These are phyloP conservation scores for Falco concolor DNA, from an alignment of 2,797 vertebrate genomes.

Conservation along the genomic window DNA sequence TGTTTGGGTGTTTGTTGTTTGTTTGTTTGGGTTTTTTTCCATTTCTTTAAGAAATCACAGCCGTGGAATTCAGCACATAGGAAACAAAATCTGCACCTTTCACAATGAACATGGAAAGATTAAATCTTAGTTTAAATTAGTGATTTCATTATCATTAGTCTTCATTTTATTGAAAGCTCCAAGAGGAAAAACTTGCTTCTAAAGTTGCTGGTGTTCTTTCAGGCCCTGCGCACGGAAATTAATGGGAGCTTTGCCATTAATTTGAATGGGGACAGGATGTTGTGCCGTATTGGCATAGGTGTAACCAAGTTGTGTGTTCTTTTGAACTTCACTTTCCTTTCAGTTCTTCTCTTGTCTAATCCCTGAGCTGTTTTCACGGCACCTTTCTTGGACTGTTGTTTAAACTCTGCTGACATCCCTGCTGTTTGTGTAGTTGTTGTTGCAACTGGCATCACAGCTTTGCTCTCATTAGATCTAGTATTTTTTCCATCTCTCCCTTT, in stretches of 20 bases:
- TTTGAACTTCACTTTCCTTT: slow-evolving; percentile 39
- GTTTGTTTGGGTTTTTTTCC: neutral
- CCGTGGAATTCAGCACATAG: neutral
- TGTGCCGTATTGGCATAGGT: slow-evolving; percentile 40
- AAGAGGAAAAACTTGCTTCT: neutral
- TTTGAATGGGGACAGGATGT: slow-evolving; percentile 43
- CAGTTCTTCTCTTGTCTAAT: neutral
- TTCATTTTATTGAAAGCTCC: neutral
- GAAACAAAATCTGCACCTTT: neutral
- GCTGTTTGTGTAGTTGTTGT: neutral
- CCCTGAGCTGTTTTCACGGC: neutral
- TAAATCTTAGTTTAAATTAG: neutral
- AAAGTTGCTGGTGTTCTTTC: neutral
- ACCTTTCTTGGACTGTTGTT: neutral
- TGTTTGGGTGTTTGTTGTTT: neutral
- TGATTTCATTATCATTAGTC: neutral
- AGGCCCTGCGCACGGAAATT: slow-evolving; percentile 26
- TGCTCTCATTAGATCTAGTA: neutral
- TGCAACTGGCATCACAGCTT: neutral
- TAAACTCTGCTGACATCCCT: slow-evolving; percentile 8
- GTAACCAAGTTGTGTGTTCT: neutral
- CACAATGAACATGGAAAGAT: neutral
- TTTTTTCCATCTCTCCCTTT: neutral
- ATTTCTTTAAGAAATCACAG: neutral
- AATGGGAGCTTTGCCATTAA: slow-evolving; percentile 40